Evolutionary conservation across 2,113 vertebrate species (phyloP).

Genomic region (Mus pahari): DNA sequence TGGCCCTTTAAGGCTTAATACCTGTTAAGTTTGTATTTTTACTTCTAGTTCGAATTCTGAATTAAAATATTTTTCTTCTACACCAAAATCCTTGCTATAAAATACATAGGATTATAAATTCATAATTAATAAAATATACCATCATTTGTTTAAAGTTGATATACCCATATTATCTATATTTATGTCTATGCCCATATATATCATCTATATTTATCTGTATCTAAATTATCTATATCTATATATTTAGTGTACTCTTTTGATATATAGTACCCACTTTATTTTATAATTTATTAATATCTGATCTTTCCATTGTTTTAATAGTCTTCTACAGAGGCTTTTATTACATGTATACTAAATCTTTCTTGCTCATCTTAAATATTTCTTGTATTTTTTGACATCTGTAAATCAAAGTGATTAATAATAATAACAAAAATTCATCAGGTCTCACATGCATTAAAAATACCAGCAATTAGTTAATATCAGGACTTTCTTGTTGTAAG

Average conservation of each 20-base stretch:
- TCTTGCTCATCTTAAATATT: not conserved
- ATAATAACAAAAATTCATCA: not conserved
- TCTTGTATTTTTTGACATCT: not conserved
- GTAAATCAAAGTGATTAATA: not conserved
- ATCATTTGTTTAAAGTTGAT: not conserved
- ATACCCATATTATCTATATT: not conserved
- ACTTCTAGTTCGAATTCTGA: not conserved
- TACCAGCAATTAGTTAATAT: not conserved
- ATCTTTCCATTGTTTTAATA: not conserved
- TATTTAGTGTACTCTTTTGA: not conserved
- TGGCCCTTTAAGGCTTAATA: constrained; percentile 18
- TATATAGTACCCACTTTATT: constrained; percentile 15
- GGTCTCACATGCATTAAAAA: not conserved
- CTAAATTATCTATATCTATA: not conserved
- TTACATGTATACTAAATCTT: constrained; percentile 5
- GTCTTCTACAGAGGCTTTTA: not conserved
- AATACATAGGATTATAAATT: not conserved
- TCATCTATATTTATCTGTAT: not conserved
- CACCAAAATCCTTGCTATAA: not conserved
- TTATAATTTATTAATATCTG: not conserved
- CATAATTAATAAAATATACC: not conserved
- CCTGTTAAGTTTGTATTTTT: not conserved
- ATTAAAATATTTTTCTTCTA: constrained; percentile 2
- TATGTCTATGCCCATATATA: not conserved
- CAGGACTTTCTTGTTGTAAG: not conserved